Evolutionary conservation across 2,888 invertebrate genomes (phyloP), one percentile per base, ranked within the genome.

Genomic region (Lycia hirtaria): DNA sequence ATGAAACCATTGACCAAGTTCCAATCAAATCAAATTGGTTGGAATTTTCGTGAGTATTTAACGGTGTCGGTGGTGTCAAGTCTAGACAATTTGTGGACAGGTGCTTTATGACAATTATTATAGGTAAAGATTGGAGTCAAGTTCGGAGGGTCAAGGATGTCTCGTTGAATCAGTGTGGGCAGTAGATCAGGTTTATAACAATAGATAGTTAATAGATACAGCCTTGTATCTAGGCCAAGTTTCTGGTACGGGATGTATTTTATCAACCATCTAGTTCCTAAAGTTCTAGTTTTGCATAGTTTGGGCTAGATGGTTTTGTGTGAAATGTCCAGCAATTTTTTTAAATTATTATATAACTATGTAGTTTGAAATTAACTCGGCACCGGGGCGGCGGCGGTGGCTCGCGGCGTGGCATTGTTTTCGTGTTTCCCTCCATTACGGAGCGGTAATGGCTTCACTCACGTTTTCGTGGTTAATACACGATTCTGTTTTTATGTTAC

Each of bases 111-210:
- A 5, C 4, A 24, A 44, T 19, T 24, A 38, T 20, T 26, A 41
- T 35, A 30, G 26, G 24, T 35, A 33, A 43, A 33, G 52, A 58
- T 56, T 37, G 62, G 30, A 30, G 60, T 60, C 60, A 60, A 60
- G 57, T 47, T 47, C 24, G 7, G 30, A 17, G 22, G 32, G 26
- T 55, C 55, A 48, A 33, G 41, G 35, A 15, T 40, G 14, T 4
- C 4, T 9, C 14, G 12, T 30, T 14, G 15, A 15, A 4, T 24
- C 26, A 28, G 26, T 14, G 30, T 22, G 28, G 14, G 22, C 52
- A 53, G 44, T 53, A 45, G 4, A 35, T 14, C 43, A 43, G 20
- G 26, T 26, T 17, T 10, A 41, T 10, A 15, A 15, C 9, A n/a
- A n/a, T n/a, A n/a, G n/a, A n/a, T n/a, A n/a, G n/a, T 24, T 24